Conservation (phyloP, 2,113 vertebrate species). For the Phyllostomus discolor region DNA sequence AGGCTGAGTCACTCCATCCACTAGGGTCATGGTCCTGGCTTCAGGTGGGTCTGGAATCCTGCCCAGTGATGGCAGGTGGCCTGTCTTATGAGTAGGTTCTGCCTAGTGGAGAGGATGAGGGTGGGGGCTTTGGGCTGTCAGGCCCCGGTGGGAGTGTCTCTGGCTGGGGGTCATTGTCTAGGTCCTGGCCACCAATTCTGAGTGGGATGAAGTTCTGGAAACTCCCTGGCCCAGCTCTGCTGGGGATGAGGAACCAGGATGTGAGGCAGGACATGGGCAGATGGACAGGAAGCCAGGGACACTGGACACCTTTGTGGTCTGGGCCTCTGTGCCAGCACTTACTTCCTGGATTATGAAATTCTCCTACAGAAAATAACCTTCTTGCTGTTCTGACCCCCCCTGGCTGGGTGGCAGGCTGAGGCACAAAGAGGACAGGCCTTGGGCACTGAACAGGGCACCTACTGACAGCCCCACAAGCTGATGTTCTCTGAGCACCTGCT, state of each 20-base stretch:
- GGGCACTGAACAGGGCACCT: neutral
- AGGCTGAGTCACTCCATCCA: neutral
- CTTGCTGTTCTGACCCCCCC: neutral
- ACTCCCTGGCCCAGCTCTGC: neutral
- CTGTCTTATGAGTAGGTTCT: neutral
- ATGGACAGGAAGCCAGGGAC: conserved; percentile 43
- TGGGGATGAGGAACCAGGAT: neutral
- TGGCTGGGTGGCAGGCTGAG: neutral
- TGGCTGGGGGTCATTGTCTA: neutral
- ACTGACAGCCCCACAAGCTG: neutral
- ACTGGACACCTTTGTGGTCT: conserved; percentile 31
- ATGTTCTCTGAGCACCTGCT: neutral
- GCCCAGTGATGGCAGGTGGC: neutral
- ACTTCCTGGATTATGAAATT: conserved; percentile 47
- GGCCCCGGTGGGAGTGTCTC: neutral
- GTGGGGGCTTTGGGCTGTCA: neutral
- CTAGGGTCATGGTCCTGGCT: neutral
- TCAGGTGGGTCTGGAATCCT: neutral
- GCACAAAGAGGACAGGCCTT: neutral
- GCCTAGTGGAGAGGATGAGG: neutral
- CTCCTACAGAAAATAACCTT: conserved; percentile 53
- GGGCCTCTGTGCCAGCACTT: conserved; percentile 29
- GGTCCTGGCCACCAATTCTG: neutral
- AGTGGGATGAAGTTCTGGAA: neutral
- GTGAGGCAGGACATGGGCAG: neutral